Base-by-base conservation (phyloP, 2,113 vertebrate genomes). In the Cyprinodon variegatus region DNA sequence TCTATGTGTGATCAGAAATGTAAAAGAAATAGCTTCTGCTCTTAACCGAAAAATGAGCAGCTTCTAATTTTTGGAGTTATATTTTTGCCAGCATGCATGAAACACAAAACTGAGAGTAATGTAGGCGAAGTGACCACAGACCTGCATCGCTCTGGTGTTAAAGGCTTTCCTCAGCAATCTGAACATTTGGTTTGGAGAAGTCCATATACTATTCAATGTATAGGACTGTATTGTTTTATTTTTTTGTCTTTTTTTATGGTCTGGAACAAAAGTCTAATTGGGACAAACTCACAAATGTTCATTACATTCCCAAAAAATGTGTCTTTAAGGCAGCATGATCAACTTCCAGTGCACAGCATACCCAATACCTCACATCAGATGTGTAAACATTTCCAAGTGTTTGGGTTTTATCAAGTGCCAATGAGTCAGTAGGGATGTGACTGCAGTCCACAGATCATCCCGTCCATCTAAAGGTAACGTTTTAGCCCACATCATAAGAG, bases 181-280 rank as follows among this genome's bases (percentile, higher is more conserved):
- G 70, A 70, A 87, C 84, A 78, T 90, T 79, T 83, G 83, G 78
- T 91, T 53, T 81, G 88, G 90, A 77, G 81, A 77, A 62, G 78
- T 90, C 85, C 61, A 84, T 86, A 81, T 90, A 86, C 90, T 87
- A 87, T 84, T 91, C 82, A 77, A 76, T 91, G 85, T 93, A 80
- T 90, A 92, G 94, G 93, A 94, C 93, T 93, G 91, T 94, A 93
- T 87, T 86, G 87, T 87, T 85, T 70, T 65, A 39, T 84, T 65
- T 68, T 7, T 83, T 82, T 82, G 40, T 69, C 75, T 87, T 72
- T 86, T 11, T 84, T 81, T 91, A 74, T 72, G 79, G 90, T 88
- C 70, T 79, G 73, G 83, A 74, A 84, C 80, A 73, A 73, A 74
- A 86, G 88, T 89, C 90, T 87, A 93, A 79, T 85, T 89, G 89